Evolutionary conservation across 2,797 vertebrate species (phyloP), one percentile per base, ranked within the genome.

Genomic region (Synanceia verrucosa): DNA sequence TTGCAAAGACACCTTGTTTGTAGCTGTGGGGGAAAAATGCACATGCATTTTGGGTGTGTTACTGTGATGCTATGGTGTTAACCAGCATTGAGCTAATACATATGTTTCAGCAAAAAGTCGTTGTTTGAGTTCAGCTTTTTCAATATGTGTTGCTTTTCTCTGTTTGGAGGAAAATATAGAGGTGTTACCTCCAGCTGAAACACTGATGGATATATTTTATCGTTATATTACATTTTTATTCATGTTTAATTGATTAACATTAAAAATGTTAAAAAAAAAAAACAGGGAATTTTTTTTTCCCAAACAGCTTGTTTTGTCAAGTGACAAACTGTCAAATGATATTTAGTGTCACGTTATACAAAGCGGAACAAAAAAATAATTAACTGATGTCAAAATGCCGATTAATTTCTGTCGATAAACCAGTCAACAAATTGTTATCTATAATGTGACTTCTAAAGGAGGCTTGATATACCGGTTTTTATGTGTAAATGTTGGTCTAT

Each of bases 301-400:
- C n/a, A n/a, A n/a, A n/a, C 16, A 23, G 8, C 9, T 39, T 7
- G 5, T 26, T 37, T 14, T 26, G 16, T 39, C 1, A 0, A 18
- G n/a, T 3, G 4, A 13, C 24, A 24, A 29, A 28, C 4, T 28
- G 37, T 12, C 21, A 56, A 6, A 24, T 0, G 1, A 1, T 18
- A 14, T 43, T 43, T 43, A 59, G 18, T 9, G 4, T 59, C 57
- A 19, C 37, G 29, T 31, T 2, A 31, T n/a, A 46, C 28, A 61
- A 23, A 33, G 9, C 19, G 13, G 13, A 60, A 23, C 9, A 36
- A 2, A 13, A 6, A 8, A 0, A 31, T 0, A 12, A 0, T 9
- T 48, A 2, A 6, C n/a, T n/a, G n/a, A n/a, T n/a, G n/a, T 11
- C 29, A 61, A 14, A 28, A 16, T 19, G 33, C 23, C 0, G 4